Percentiles rank a stretch among this genome's conserved stretches.
Evolutionary conservation across 1,140 invertebrate genomes (phyloP).

Genomic region (Dinoponera quadriceps): DNA sequence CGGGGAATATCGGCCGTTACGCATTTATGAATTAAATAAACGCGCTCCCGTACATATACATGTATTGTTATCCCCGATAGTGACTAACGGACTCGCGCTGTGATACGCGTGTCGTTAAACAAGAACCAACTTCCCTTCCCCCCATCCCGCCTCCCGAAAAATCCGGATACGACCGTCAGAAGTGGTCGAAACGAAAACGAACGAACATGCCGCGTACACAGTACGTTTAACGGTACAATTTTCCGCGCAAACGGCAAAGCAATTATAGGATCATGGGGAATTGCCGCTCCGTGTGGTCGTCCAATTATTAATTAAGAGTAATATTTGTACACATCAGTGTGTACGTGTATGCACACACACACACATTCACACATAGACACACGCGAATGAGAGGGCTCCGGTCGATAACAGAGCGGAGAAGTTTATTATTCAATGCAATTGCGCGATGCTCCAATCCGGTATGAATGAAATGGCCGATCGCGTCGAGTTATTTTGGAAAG

Average conservation of each 20-base stretch:
- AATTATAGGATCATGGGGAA: constrained; percentile 48
- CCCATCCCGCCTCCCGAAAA: background rate
- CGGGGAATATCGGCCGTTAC: no score
- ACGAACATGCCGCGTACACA: background rate
- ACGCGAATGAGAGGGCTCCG: no score
- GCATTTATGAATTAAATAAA: no score
- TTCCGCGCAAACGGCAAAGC: constrained; percentile 44
- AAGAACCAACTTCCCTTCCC: background rate
- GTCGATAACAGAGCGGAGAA: constrained; percentile 29
- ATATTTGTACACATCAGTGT: constrained; percentile 24
- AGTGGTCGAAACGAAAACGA: constrained; percentile 20
- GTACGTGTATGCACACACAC: no score
- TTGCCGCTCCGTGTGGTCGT: no score
- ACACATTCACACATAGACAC: no score
- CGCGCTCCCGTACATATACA: no score
- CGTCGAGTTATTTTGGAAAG: constrained; percentile 44
- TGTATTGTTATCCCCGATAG: background rate
- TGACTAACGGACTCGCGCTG: background rate
- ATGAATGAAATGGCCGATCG: constrained; percentile 49
- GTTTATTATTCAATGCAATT: constrained; percentile 53
- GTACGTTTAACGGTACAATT: constrained; percentile 28
- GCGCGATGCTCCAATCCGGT: constrained; percentile 10
- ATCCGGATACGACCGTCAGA: background rate
- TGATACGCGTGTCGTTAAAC: background rate
- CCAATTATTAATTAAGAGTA: constrained; percentile 52